Percentiles rank a stretch among this genome's conserved stretches.
These are phyloP conservation scores for Enteromius mattozi DNA, from an alignment of 2,797 vertebrate species.

Conservation along the genomic window DNA sequence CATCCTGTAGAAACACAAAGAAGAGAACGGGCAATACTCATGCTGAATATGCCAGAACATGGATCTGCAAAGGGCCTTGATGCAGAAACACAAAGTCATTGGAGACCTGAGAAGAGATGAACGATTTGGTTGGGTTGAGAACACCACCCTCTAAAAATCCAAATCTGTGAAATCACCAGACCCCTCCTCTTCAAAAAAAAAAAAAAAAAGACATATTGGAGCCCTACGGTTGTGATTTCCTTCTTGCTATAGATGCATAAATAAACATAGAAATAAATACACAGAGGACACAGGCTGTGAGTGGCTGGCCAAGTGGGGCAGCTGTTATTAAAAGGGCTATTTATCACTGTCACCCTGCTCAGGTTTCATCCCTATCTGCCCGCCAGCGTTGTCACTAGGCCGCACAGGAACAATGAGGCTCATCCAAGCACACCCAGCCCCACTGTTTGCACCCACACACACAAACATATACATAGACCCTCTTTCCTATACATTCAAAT, in stretches of 20 bases:
- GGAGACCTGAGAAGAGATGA: conserved; percentile 48
- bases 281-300: conserved; percentile 84
- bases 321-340: conserved; percentile 89
- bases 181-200: conserved; percentile 5
- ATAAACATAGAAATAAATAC: conserved; percentile 87
- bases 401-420: conserved; percentile 83
- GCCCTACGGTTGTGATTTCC: conserved; percentile 82
- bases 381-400: conserved; percentile 83
- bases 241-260: conserved; percentile 85
- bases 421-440: conserved; percentile 76
- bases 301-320: conserved; percentile 84
- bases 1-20: background rate
- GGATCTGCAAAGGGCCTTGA: conserved; percentile 45
- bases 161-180: conserved; percentile 58
- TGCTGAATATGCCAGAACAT: conserved; percentile 10
- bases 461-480: conserved; percentile 61
- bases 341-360: conserved; percentile 86
- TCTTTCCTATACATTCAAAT: conserved; percentile 56
- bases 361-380: conserved; percentile 82
- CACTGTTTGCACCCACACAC: conserved; percentile 53
- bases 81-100: conserved; percentile 43
- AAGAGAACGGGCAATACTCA: background rate
- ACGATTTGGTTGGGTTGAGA: conserved; percentile 53
- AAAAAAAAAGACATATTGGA: conserved; percentile 78
- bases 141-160: conserved; percentile 48